phyloP scores from a whole-genome alignment of 2,888 invertebrate genomes.

The Drosophila colorata region DNA sequence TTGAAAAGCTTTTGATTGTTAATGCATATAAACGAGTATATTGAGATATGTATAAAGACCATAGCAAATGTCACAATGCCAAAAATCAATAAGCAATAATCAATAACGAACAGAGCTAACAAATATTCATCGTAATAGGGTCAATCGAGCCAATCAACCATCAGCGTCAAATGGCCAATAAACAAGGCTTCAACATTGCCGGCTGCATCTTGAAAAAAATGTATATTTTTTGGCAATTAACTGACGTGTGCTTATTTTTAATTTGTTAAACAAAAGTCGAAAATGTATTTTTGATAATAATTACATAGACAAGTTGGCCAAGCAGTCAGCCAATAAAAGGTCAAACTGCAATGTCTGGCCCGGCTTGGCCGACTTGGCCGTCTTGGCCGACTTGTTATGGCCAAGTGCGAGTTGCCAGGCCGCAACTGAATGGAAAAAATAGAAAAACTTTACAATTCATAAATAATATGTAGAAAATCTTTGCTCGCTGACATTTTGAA shows the following conservation, averaged over 20 bases:
- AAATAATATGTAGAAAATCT: conserved; percentile 74
- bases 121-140: conserved; percentile 64
- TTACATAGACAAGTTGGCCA: conserved; percentile 65
- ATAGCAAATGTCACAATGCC: conserved; percentile 70
- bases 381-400: conserved; percentile 81
- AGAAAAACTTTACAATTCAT: conserved; percentile 67
- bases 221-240: conserved; percentile 48
- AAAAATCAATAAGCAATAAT: conserved; percentile 68
- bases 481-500: conserved; percentile 75
- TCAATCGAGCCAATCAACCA: conserved; percentile 65
- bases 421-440: conserved; percentile 28
- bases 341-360: conserved; percentile 73
- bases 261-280: conserved; percentile 70
- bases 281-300: conserved; percentile 74
- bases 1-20: conserved; percentile 12
- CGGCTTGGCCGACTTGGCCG: conserved; percentile 44
- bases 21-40: background rate
- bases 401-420: conserved; percentile 69
- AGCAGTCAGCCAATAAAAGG: conserved; percentile 65
- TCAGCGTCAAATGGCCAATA: conserved; percentile 39
- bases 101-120: conserved; percentile 48
- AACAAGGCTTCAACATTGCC: conserved; percentile 47
- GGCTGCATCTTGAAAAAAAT: conserved; percentile 29
- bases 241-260: conserved; percentile 63
- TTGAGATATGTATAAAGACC: conserved; percentile 20